Percentiles rank a stretch among this genome's conserved stretches.
These are phyloP conservation scores for Darevskia nairensis DNA, from an alignment of 2,797 vertebrate species.

Conservation along the genomic window DNA sequence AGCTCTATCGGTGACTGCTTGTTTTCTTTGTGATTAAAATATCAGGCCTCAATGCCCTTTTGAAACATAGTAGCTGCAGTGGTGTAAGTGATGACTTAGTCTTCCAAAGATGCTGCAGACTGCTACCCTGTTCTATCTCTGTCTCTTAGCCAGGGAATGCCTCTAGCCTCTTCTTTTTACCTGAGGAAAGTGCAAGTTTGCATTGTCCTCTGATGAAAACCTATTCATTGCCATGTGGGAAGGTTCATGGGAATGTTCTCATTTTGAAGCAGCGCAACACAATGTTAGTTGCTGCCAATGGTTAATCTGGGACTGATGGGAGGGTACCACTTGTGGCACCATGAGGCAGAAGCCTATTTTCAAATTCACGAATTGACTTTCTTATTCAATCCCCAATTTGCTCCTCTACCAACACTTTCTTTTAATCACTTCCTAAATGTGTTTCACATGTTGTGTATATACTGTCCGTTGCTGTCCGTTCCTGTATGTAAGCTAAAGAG, in stretches of 20 bases:
- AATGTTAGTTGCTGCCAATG: background rate
- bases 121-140: background rate
- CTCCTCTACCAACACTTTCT: background rate
- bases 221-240: background rate
- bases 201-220: background rate
- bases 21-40: background rate
- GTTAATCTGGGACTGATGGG: background rate
- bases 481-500: background rate
- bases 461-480: background rate
- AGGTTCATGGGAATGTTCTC: background rate
- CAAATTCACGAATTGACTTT: background rate
- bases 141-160: background rate
- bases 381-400: background rate
- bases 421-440: background rate
- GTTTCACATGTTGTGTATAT: background rate
- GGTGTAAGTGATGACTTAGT: background rate
- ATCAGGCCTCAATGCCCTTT: background rate
- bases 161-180: background rate
- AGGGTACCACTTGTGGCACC: background rate
- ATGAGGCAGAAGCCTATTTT: background rate
- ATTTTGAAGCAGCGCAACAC: background rate
- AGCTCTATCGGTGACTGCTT: background rate
- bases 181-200: background rate
- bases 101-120: background rate
- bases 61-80: background rate